These are phyloP conservation scores for Vimba vimba DNA, from an alignment of 2,113 vertebrate genomes.

Conservation along the genomic window DNA sequence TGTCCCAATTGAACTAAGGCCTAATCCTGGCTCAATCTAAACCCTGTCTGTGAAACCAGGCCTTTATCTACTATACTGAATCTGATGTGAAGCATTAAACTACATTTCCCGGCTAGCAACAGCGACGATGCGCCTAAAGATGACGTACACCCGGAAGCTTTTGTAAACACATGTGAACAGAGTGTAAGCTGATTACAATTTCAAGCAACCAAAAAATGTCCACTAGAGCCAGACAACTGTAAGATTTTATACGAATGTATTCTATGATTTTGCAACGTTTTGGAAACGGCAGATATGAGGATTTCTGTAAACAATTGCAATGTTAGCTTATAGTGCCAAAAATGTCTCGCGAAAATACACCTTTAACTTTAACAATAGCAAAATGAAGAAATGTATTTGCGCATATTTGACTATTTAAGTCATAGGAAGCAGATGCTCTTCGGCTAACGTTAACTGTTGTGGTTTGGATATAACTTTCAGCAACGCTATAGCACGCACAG, in stretches of 20 bases:
- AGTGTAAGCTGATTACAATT: neutral
- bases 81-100: neutral
- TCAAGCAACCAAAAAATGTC: neutral
- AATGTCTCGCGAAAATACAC: neutral
- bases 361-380: neutral
- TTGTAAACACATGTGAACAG: neutral
- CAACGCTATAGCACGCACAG: neutral
- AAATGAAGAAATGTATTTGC: neutral
- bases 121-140: too few relatives aligned
- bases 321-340: neutral
- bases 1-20: too few relatives aligned
- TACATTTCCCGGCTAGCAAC: conserved; percentile 9
- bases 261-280: neutral
- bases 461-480: neutral
- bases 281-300: neutral
- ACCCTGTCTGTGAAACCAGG: too few relatives aligned
- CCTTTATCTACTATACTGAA: too few relatives aligned
- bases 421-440: neutral
- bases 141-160: conserved; percentile 19
- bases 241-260: neutral
- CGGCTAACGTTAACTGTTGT: neutral
- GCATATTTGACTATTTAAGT: neutral
- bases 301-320: neutral
- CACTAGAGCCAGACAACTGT: neutral
- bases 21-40: too few relatives aligned